Conservation (phyloP, 37 sponge, comb jelly and placozoan genomes). For the Aplysina aerophoba region DNA sequence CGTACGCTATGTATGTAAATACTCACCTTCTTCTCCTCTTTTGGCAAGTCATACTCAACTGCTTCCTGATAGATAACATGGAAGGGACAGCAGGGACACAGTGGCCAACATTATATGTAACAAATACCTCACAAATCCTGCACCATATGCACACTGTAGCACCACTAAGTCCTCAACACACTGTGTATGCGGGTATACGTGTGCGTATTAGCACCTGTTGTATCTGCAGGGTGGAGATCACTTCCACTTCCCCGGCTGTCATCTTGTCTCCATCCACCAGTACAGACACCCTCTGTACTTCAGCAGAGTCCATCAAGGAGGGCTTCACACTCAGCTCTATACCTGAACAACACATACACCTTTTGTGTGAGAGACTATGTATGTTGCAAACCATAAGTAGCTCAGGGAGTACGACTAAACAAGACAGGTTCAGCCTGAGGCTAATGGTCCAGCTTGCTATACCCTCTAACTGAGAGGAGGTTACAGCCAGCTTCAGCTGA, state of each 20-base stretch:
- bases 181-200: not conserved
- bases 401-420: too few relatives aligned
- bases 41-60: not conserved
- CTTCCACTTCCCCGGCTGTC: constrained; percentile 13
- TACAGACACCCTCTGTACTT: constrained; percentile 26
- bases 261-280: constrained; percentile 21
- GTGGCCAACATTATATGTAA: too few relatives aligned
- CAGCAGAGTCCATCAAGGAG: not conserved
- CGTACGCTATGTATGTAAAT: too few relatives aligned
- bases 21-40: constrained; percentile 1
- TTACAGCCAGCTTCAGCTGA: too few relatives aligned
- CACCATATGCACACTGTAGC: not conserved
- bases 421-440: too few relatives aligned
- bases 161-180: too few relatives aligned
- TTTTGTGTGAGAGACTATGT: too few relatives aligned
- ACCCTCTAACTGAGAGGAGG: too few relatives aligned
- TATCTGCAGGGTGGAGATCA: not conserved
- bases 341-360: too few relatives aligned
- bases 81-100: not conserved
- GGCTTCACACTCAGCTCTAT: constrained; percentile 53
- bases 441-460: too few relatives aligned
- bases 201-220: not conserved
- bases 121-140: not conserved
- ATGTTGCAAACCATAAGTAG: too few relatives aligned
- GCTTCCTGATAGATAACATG: not conserved